Evolutionary conservation across 2,888 invertebrate species (phyloP), one percentile per base, ranked within the genome.

Genomic region (Eugnorisma glareosa): DNA sequence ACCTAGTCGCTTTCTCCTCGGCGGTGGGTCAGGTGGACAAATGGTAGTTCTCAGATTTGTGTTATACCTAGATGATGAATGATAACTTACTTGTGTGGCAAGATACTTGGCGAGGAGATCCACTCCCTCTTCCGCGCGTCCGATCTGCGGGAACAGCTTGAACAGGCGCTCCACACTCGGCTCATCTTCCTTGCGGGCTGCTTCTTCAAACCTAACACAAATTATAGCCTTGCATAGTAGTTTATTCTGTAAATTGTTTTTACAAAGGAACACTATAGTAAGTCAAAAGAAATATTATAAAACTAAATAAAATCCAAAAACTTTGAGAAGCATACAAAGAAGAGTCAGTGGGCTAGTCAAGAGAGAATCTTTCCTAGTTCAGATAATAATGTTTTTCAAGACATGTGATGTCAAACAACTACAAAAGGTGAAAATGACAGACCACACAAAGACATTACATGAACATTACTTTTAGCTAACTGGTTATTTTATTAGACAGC

Each of bases 91-190:
- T 97, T 99, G 99, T 18, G 97, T 97, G 84, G 99, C 98, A 18
- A 99, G 97, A 93, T 99, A 99, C 67, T 97, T 97, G 48, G 99
- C 98, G 91, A 99, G 99, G 89, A 99, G 98, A 78, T 97, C 97
- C 24, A 99, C 97, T 0, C 99, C 99, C 89, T 99, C 98, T 61
- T 98, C 98, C 81, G 99, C 98, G 95, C 99, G 98, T 31, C 99
- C 99, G 15, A 99, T 97, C 79, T 99, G 97, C 0, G 99, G 99
- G 95, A 99, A 99, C 90, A 99, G 98, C 94, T 99, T 99, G 94
- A 99, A 99, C 93, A 99, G 99, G 75, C 99, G 97, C 93, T 99
- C 99, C 31, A 99, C 98, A 0, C 98, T 98, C 0, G 98, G 98
- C 63, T 99, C 97, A 93, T 99, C 99, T 89, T 98, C 98, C 71